A percentile compares a stretch with the other conserved stretches of the same genome.
phyloP scores from a whole-genome alignment of 2,113 vertebrate genomes.

The Oryzias melastigma region DNA sequence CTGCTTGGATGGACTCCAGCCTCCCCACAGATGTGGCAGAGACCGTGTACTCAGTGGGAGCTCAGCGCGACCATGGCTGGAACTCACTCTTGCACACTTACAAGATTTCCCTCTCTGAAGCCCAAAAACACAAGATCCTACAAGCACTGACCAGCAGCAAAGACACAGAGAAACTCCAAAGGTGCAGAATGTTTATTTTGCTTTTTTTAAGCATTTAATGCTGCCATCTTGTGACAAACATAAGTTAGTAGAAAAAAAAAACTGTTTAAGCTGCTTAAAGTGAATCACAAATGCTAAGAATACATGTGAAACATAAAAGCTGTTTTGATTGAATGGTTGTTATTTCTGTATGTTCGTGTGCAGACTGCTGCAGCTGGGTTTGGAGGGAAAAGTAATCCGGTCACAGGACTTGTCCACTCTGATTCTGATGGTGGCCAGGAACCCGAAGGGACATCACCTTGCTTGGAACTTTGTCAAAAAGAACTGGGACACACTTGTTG shows the following conservation, averaged over 20 bases:
- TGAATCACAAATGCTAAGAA: not conserved
- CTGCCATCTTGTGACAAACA: constrained; percentile 46
- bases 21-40: constrained; percentile 75
- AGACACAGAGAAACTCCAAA: constrained; percentile 68
- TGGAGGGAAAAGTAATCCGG: constrained; percentile 75
- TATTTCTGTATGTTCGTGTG: constrained; percentile 3
- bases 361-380: constrained; percentile 73
- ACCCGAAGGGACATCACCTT: constrained; percentile 69
- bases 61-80: constrained; percentile 74
- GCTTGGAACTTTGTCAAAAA: constrained; percentile 79
- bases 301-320: not conserved
- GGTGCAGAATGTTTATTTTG: constrained; percentile 37
- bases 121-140: constrained; percentile 74
- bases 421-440: constrained; percentile 71
- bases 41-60: constrained; percentile 76
- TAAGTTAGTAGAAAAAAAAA: not conserved
- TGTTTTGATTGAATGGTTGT: not conserved
- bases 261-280: not conserved
- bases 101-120: constrained; percentile 65
- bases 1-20: constrained; percentile 50
- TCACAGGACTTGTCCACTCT: constrained; percentile 70
- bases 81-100: constrained; percentile 69
- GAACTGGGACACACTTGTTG: constrained; percentile 75
- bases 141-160: constrained; percentile 69
- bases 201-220: constrained; percentile 12